Evolutionary conservation across 2,888 invertebrate species (phyloP).

Genomic region (Brachyopa scutellaris): DNA sequence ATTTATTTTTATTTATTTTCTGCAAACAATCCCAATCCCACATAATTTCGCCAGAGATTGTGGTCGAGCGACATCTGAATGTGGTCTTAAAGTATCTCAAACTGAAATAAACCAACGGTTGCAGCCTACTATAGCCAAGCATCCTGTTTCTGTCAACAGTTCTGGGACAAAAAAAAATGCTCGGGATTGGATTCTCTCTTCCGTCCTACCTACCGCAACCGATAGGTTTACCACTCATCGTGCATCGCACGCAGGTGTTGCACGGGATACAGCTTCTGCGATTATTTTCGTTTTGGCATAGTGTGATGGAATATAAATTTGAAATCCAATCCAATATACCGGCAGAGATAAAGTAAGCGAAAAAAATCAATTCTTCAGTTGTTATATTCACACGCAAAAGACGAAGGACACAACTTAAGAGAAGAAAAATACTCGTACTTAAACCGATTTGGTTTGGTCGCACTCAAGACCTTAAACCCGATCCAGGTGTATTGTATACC

Average conservation of each 20-base stretch:
- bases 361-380: slow-evolving; percentile 10
- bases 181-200: slow-evolving; percentile 12
- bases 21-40: slow-evolving; percentile 2
- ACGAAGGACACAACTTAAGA: background rate
- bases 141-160: slow-evolving; percentile 30
- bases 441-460: slow-evolving; percentile 39
- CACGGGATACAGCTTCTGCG: slow-evolving; percentile 24
- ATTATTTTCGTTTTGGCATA: slow-evolving; percentile 6
- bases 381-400: slow-evolving; percentile 14
- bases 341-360: background rate
- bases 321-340: background rate
- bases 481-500: background rate
- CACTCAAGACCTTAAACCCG: slow-evolving; percentile 13
- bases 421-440: background rate
- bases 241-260: slow-evolving; percentile 61
- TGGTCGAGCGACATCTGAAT: slow-evolving; percentile 30
- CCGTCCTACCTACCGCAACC: background rate
- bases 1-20: background rate
- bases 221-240: too few relatives aligned
- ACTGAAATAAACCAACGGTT: background rate
- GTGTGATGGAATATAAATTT: slow-evolving; percentile 22
- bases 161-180: background rate
- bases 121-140: background rate
- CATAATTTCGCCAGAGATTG: slow-evolving; percentile 10
- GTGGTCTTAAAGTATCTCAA: slow-evolving; percentile 19